Conservation (phyloP, 2,113 vertebrate genomes). For the Elephantulus edwardii region DNA sequence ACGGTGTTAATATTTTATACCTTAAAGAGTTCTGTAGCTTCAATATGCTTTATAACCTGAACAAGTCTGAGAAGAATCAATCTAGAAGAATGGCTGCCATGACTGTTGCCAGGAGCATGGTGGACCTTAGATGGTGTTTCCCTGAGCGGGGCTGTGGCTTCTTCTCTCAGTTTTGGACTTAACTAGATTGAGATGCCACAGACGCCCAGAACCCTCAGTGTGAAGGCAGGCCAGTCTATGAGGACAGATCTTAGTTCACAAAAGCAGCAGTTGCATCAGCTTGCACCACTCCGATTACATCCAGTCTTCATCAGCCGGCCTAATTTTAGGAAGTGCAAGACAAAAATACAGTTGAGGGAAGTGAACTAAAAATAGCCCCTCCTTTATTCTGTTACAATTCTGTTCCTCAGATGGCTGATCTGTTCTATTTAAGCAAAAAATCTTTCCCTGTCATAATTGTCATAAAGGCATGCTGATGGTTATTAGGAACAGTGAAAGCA, state of each 20-base stretch:
- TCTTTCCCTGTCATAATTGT: conserved; percentile 24
- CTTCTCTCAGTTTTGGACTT: not conserved
- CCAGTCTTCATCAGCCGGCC: conserved; percentile 12
- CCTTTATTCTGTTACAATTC: conserved; percentile 24
- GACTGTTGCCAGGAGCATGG: too few species aligned
- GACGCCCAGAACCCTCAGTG: not conserved
- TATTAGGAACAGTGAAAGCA: conserved; percentile 60
- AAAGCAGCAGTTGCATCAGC: not conserved
- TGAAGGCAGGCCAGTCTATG: not conserved
- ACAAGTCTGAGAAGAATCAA: not conserved
- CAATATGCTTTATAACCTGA: not conserved
- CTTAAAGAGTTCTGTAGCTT: not conserved
- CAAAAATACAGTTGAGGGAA: conserved; percentile 46
- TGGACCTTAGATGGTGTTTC: not conserved
- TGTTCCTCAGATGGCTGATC: conserved; percentile 34
- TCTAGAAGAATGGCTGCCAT: not conserved
- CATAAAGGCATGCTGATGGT: conserved; percentile 28
- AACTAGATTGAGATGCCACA: not conserved
- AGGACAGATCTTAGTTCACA: not conserved
- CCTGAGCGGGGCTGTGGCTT: not conserved
- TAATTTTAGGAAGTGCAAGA: conserved; percentile 67
- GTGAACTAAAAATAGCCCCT: conserved; percentile 62
- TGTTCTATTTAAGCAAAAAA: conserved; percentile 52
- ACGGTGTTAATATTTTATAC: not conserved
- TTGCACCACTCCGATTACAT: not conserved